phyloP scores from a whole-genome alignment of 53 echinoderm and acorn worm species.

The Apostichopus leukothele region DNA sequence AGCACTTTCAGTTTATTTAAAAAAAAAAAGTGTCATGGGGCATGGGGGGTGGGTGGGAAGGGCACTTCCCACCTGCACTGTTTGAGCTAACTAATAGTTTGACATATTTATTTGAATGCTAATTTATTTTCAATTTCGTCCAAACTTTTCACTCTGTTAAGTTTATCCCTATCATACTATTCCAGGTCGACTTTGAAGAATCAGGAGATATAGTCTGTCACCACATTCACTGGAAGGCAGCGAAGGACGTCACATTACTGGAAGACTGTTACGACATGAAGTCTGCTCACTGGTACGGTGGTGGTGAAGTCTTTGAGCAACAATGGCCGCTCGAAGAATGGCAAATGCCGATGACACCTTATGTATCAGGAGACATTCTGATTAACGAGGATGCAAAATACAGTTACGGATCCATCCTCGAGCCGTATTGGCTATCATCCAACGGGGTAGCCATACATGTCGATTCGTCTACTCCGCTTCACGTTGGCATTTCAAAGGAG shows the following conservation, averaged over 20 bases:
- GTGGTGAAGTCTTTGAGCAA: conserved; percentile 69
- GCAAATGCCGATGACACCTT: conserved; percentile 67
- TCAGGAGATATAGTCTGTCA: conserved; percentile 48
- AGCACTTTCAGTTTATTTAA: too few species aligned
- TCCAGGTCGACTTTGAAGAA: conserved; percentile 37
- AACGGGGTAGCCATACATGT: conserved; percentile 70
- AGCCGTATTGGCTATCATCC: conserved; percentile 86
- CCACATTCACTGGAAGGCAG: conserved; percentile 56
- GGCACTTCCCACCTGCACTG: too few species aligned
- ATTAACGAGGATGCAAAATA: conserved; percentile 21
- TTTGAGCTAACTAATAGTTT: too few species aligned
- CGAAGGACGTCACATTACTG: conserved; percentile 26
- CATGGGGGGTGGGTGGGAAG: too few species aligned
- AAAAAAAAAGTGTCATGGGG: too few species aligned
- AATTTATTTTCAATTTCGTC: too few species aligned
- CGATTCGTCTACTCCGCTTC: conserved; percentile 67
- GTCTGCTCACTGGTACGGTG: conserved; percentile 80
- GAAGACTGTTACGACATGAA: conserved; percentile 75
- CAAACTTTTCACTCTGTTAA: not conserved
- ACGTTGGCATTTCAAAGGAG: conserved; percentile 67
- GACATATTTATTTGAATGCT: too few species aligned
- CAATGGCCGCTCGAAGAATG: conserved; percentile 83
- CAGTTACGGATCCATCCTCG: conserved; percentile 74
- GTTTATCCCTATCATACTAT: too few species aligned
- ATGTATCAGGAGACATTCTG: conserved; percentile 66